Evolutionary conservation across 1,140 invertebrate species (phyloP).

Genomic region (Anastrepha obliqua): DNA sequence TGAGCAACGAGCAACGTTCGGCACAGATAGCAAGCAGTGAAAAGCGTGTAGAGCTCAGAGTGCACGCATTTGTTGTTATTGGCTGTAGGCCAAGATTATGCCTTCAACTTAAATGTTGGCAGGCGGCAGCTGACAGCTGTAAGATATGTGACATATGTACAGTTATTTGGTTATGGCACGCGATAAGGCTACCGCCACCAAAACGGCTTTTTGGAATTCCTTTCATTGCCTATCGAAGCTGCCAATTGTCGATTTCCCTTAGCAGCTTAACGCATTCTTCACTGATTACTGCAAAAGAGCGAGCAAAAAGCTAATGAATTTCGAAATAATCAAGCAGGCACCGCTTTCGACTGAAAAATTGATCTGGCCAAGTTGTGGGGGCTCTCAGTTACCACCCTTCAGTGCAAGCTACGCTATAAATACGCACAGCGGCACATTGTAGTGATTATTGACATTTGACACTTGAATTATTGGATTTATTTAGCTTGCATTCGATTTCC

Average conservation of each 20-base stretch:
- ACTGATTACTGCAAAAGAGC: not conserved
- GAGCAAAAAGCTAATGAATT: not conserved
- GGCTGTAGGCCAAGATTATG: not conserved
- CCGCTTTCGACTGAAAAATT: not conserved
- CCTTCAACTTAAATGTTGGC: not conserved
- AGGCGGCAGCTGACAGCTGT: slow-evolving; percentile 12
- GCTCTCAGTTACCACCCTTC: not conserved
- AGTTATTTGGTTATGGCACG: not conserved
- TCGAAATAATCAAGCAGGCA: not conserved
- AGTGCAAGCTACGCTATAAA: not conserved
- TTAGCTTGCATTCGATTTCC: slow-evolving; percentile 11
- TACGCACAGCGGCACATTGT: not conserved
- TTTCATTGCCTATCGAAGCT: not conserved
- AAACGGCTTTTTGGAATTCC: not conserved
- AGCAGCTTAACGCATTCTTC: slow-evolving; percentile 2
- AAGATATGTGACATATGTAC: not conserved
- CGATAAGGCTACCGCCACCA: not conserved
- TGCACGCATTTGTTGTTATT: not conserved
- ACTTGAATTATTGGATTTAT: slow-evolving; percentile 1
- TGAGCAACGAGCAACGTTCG: not conserved
- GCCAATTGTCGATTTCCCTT: slow-evolving; percentile 21
- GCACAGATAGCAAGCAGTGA: not conserved
- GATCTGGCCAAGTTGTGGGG: not conserved
- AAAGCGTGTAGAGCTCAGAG: not conserved
- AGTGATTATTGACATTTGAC: slow-evolving; percentile 22